phyloP scores from a whole-genome alignment of 1,140 invertebrate species.

The Vanessa tameamea region DNA sequence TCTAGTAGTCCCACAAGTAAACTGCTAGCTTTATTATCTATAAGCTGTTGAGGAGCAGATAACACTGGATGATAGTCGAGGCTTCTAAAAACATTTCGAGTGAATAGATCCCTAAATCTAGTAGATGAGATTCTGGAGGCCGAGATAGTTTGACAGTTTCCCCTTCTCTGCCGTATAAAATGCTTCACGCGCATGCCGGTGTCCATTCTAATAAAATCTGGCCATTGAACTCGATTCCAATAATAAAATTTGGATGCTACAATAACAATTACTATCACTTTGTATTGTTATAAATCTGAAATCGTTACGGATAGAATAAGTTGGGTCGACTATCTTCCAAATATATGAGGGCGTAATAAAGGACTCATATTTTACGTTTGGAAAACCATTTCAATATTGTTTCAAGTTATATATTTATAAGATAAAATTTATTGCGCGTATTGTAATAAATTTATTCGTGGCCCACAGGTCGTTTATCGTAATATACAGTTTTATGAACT shows the following conservation, averaged over 20 bases:
- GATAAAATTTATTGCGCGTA: conserved; percentile 10
- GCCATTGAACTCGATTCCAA: too few species aligned
- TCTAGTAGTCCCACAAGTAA: too few species aligned
- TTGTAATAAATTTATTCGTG: neutral
- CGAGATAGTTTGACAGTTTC: too few species aligned
- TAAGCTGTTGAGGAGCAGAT: too few species aligned
- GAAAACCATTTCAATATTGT: conserved; percentile 16
- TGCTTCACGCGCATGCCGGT: too few species aligned
- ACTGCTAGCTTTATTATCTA: too few species aligned
- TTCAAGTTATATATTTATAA: conserved; percentile 16
- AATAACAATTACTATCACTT: neutral
- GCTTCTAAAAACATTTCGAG: too few species aligned
- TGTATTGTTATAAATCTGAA: conserved; percentile 14
- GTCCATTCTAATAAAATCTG: too few species aligned
- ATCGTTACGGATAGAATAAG: conserved; percentile 14
- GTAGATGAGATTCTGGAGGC: too few species aligned
- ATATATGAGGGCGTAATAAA: conserved; percentile 25
- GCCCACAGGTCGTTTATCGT: neutral
- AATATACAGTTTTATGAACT: neutral
- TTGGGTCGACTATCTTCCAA: neutral
- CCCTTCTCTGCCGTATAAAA: too few species aligned
- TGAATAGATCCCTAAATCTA: too few species aligned
- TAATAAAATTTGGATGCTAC: neutral
- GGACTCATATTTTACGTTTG: conserved; percentile 13
- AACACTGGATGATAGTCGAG: too few species aligned